Conservation (phyloP, 2,888 invertebrate species). For the Hemaris fuciformis region DNA sequence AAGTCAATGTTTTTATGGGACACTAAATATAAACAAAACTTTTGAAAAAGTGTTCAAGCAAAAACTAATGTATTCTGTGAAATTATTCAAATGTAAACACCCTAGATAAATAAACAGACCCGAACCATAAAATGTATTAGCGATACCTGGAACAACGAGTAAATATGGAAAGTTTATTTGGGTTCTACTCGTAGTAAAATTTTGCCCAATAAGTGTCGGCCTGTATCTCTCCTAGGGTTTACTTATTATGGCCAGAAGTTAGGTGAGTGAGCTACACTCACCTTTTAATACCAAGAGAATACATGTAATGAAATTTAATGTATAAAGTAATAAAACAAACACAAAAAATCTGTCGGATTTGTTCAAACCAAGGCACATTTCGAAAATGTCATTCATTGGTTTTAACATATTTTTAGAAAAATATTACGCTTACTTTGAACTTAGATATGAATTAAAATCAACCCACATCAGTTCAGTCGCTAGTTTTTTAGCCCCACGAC, state of each 20-base stretch:
- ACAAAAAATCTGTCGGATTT: too few relatives aligned
- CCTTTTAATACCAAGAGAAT: neutral
- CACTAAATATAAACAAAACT: neutral
- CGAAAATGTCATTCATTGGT: too few relatives aligned
- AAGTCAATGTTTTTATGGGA: too few relatives aligned
- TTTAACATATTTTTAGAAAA: too few relatives aligned
- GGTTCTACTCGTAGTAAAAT: neutral
- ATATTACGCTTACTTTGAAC: too few relatives aligned
- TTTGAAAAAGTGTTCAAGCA: neutral
- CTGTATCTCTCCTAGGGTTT: neutral
- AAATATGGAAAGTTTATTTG: conserved; percentile 31
- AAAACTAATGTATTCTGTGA: neutral
- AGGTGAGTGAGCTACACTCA: neutral
- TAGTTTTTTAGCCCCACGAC: too few relatives aligned
- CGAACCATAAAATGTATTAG: neutral
- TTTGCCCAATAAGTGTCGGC: neutral
- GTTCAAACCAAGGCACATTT: too few relatives aligned
- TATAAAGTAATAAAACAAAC: too few relatives aligned
- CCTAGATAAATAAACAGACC: conserved; percentile 23
- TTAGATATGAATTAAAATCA: too few relatives aligned
- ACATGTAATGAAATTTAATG: too few relatives aligned
- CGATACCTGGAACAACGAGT: conserved; percentile 16
- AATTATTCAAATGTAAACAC: neutral
- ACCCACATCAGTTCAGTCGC: too few relatives aligned
- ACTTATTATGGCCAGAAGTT: neutral